phyloP scores from a whole-genome alignment of 2,888 invertebrate species.

The Tenthredo livida region DNA sequence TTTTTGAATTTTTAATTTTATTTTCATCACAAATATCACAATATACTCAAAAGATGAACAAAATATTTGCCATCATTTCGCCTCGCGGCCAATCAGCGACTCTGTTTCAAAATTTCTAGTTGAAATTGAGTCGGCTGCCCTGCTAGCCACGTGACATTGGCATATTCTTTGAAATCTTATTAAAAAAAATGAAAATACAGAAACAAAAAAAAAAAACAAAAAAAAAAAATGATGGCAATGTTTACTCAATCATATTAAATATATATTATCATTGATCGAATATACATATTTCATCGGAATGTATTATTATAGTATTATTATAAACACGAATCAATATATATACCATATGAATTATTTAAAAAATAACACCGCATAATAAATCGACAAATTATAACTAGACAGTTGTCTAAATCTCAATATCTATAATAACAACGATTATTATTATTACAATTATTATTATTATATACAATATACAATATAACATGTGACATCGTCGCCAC shows the following conservation, averaged over 20 bases:
- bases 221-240: neutral
- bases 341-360: neutral
- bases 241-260: neutral
- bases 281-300: neutral
- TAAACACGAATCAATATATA: neutral
- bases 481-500: constrained; percentile 5
- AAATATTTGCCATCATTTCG: constrained; percentile 1
- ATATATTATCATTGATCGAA: neutral
- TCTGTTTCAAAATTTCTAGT: neutral
- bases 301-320: neutral
- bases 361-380: neutral
- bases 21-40: neutral
- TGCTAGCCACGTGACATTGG: neutral
- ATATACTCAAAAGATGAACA: neutral
- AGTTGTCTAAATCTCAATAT: constrained; percentile 19
- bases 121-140: neutral
- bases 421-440: constrained; percentile 13
- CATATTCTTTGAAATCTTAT: neutral
- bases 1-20: neutral
- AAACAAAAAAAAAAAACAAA: neutral
- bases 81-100: neutral
- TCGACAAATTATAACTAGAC: constrained; percentile 22
- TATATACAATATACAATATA: neutral
- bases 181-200: neutral
- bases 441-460: constrained; percentile 18